Evolutionary conservation across 2,113 vertebrate genomes (phyloP).

Genomic region (Ophiodon elongatus): DNA sequence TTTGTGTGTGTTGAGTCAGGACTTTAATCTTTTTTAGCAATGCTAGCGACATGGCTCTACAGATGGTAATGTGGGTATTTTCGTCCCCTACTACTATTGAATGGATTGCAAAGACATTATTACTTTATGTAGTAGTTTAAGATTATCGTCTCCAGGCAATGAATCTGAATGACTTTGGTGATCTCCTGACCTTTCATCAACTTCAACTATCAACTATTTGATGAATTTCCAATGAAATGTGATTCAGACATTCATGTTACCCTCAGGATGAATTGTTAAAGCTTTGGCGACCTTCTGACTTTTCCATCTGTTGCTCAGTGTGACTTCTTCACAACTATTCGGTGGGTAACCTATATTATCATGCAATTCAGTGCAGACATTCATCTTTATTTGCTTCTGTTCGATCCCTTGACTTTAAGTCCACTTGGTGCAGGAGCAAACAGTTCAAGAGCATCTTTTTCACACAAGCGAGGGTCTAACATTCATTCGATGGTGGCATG

Average conservation of each 20-base stretch:
- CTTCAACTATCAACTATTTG: background rate
- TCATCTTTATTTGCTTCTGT: too few relatives aligned
- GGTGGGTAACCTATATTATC: background rate
- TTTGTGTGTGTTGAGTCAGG: background rate
- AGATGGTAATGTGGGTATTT: background rate
- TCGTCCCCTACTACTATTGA: background rate
- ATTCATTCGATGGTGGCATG: conserved; percentile 2
- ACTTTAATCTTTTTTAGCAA: too few relatives aligned
- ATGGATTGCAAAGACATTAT: background rate
- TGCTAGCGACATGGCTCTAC: background rate
- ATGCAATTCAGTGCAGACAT: too few relatives aligned
- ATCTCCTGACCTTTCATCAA: background rate
- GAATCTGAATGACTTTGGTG: background rate
- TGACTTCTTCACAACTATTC: background rate
- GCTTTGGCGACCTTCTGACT: background rate
- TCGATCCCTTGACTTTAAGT: too few relatives aligned
- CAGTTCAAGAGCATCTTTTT: background rate
- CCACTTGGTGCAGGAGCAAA: background rate
- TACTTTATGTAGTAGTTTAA: too few relatives aligned
- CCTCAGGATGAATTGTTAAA: background rate
- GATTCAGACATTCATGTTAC: background rate
- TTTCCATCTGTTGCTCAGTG: background rate
- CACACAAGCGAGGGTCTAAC: background rate
- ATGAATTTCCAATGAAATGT: background rate
- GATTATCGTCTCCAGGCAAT: background rate